Base-by-base conservation (phyloP, 37 sponge, comb jelly and placozoan genomes). In the Diacarnus erythraeanus region DNA sequence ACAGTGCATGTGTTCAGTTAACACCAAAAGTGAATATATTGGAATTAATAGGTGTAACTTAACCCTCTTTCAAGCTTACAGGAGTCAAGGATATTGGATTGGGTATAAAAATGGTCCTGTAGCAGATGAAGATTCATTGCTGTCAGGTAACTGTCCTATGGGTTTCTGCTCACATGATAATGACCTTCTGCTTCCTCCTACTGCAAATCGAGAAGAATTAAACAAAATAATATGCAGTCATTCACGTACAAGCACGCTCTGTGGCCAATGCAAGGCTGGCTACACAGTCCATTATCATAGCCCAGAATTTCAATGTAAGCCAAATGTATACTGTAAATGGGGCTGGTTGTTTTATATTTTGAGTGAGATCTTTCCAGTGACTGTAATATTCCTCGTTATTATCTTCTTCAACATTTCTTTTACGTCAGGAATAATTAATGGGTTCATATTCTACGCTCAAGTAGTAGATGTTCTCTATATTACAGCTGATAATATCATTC, bases 391-490 rank as follows among this genome's bases (percentile, higher is more conserved):
- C 37, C 0, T 78, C 18, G 40, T 85, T 27, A 72, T 85, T 1
- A 42, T 85, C 18, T 38, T 78, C 58, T 85, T 85, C 66, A 72
- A 85, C 47, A 85, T 85, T 34, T 25, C 41, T 15, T 78, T 85
- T 74, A 85, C 86, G 1, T 69, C 79, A 3, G 86, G 86, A 35
- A 23, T 25, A 2, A 34, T 72, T 1, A 78, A 78, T 47, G 61
- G 77, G 18, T 85, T 85, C 39, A 60, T 85, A 17, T 85, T 85
- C 39, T 85, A 63, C 22, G 63, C 68, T 18, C 86, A 85, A 60
- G 63, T 78, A 1, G 27, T 85, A 20, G 74, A 78, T 6, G 9
- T 29, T 8, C 12, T 77, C 18, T 36, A 31, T 1, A 21, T 72
- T n/a, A 54, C 25, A 58, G 65, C 56, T 31, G n/a, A 60, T 42